Percentiles rank a stretch among this genome's conserved stretches.
These are phyloP conservation scores for Thryonomys swinderianus DNA, from an alignment of 2,113 vertebrate species.

Conservation along the genomic window DNA sequence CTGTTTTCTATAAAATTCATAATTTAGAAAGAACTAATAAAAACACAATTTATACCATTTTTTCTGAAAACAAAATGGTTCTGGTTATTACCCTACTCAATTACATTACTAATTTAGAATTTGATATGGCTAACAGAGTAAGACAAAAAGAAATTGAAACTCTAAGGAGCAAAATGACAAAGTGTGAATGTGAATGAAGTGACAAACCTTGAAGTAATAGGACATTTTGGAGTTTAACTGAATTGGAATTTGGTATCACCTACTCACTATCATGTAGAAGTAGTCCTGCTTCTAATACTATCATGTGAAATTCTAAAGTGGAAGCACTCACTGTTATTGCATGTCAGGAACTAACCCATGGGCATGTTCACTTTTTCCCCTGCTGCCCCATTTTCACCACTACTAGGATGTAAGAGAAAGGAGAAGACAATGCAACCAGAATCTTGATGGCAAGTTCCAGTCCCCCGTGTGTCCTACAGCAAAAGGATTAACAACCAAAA, in stretches of 20 bases:
- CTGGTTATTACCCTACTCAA: constrained; percentile 37
- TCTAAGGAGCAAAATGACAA: not conserved
- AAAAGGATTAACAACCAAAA: no score
- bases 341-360: not conserved
- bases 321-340: not conserved
- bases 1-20: not conserved
- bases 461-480: no score
- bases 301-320: not conserved
- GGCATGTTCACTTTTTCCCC: not conserved
- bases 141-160: constrained; percentile 60
- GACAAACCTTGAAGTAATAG: not conserved
- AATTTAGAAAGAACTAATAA: not conserved
- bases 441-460: no score
- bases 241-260: not conserved
- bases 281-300: not conserved
- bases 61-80: constrained; percentile 50
- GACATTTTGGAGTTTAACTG: not conserved
- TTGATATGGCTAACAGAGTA: constrained; percentile 39
- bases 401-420: no score
- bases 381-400: not conserved
- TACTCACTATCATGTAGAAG: not conserved
- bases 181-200: not conserved
- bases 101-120: constrained; percentile 41
- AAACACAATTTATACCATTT: constrained; percentile 27
- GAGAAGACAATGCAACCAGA: no score